These are phyloP conservation scores for Brachyptera risi DNA, from an alignment of 2,888 invertebrate genomes.

Conservation along the genomic window DNA sequence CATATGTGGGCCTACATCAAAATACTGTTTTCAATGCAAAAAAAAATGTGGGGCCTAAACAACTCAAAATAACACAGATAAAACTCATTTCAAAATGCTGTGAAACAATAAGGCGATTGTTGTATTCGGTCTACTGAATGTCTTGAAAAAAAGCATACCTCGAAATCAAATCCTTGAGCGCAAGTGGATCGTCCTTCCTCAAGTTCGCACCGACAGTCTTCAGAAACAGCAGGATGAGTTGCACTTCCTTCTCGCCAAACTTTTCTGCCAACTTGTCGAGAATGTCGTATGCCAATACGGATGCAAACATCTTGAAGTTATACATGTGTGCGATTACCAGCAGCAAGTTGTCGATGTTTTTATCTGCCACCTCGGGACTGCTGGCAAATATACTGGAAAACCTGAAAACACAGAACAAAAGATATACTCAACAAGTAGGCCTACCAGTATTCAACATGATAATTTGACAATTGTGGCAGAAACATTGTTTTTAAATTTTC, in stretches of 20 bases:
- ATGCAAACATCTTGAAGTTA: conserved; percentile 82
- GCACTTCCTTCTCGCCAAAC: conserved; percentile 75
- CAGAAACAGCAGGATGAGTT: conserved; percentile 73
- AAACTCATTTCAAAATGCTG: no score
- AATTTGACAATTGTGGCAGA: no score
- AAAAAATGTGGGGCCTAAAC: no score
- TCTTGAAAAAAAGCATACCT: no score
- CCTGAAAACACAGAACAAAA: conserved; percentile 22
- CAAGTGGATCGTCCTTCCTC: conserved; percentile 79
- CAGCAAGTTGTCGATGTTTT: conserved; percentile 76
- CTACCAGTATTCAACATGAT: background rate
- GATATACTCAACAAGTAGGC: no score
- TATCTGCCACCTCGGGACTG: conserved; percentile 61
- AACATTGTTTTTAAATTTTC: no score
- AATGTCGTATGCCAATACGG: conserved; percentile 74
- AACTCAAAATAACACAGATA: no score
- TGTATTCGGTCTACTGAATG: no score
- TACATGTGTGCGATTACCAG: conserved; percentile 76
- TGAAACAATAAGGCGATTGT: no score
- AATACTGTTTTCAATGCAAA: no score
- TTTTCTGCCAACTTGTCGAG: conserved; percentile 60
- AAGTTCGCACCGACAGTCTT: conserved; percentile 78
- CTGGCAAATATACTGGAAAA: conserved; percentile 57
- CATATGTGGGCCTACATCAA: no score
- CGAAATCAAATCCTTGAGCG: conserved; percentile 70